Base-by-base conservation (phyloP, 2,797 vertebrate species). In the Denticeps clupeoides region DNA sequence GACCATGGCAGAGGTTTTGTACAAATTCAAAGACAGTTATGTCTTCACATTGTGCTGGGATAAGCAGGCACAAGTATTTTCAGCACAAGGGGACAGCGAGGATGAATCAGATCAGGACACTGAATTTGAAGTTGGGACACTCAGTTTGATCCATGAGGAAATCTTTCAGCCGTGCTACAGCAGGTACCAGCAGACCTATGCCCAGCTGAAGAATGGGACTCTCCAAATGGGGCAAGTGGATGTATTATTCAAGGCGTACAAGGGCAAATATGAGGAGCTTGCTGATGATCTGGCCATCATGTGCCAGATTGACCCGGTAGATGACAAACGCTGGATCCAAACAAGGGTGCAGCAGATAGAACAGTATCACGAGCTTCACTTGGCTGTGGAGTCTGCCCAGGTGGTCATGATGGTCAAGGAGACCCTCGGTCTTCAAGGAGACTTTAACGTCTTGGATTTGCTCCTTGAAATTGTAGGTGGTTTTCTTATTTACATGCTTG, bases 301-400 rank as follows among this genome's bases (percentile, higher is more conserved):
- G 68, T 80, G 81, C 58, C 7, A 5, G 9, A 42, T 85, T 1
- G 40, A 62, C 5, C 16, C 35, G 2, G 41, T 19, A 1, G 56
- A 68, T 3, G 33, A 43, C 4, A 69, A 35, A 6, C 49, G 4
- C 4, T 99, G 93, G 94, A 68, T 95, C 51, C 24, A 45, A 12
- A 57, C 23, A 25, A 73, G 91, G 3, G 65, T 88, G 4, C 63
- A 71, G 45, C 94, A 99, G 74, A 89, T 99, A 3, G 69, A 82
- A 43, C 85, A 97, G 26, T 99, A 90, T 63, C 87, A 95, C 1
- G 83, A 90, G 55, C 80, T 99, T 66, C 71, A 91, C 72, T 76
- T 87, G 0, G 86, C 88, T n/a, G 76, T 87, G 6, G 66, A 71
- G 6, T 84, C 87, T 1, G 93, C 88, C 5, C 53, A 76, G 55